These are phyloP conservation scores for Zeugodacus cucurbitae DNA, from an alignment of 1,140 invertebrate genomes.

Conservation along the genomic window DNA sequence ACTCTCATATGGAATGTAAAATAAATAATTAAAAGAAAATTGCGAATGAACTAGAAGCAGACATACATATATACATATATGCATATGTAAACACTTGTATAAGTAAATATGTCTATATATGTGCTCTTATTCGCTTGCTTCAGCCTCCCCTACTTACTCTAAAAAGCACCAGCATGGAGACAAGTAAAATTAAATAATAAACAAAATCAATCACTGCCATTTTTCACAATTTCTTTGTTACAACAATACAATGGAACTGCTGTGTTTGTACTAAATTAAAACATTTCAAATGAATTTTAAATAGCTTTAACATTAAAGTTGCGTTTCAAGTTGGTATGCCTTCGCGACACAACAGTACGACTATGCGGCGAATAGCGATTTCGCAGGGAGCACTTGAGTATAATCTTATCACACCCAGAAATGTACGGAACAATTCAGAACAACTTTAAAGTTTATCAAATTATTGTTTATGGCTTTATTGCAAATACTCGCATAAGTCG, in stretches of 20 bases:
- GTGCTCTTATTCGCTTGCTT: too few species aligned
- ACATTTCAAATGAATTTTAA: neutral
- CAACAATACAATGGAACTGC: neutral
- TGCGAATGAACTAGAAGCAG: neutral
- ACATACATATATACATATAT: neutral
- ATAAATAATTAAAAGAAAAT: too few species aligned
- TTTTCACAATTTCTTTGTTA: neutral
- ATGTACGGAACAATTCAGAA: neutral
- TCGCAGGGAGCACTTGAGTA: neutral
- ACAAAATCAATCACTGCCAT: neutral
- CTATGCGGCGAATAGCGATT: neutral
- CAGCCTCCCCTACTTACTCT: neutral
- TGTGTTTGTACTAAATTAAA: neutral
- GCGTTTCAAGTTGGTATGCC: neutral
- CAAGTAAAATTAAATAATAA: slow-evolving; percentile 10
- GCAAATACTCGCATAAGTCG: neutral
- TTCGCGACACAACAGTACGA: neutral
- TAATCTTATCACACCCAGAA: slow-evolving; percentile 1
- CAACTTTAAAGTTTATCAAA: neutral
- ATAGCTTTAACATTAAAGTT: neutral
- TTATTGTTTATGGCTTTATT: slow-evolving; percentile 6
- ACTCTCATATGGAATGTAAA: too few species aligned
- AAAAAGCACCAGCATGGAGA: slow-evolving; percentile 9
- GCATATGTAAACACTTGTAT: neutral
- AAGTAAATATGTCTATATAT: neutral